phyloP scores from a whole-genome alignment of 2,113 vertebrate genomes.

The Syngnathus scovelli region DNA sequence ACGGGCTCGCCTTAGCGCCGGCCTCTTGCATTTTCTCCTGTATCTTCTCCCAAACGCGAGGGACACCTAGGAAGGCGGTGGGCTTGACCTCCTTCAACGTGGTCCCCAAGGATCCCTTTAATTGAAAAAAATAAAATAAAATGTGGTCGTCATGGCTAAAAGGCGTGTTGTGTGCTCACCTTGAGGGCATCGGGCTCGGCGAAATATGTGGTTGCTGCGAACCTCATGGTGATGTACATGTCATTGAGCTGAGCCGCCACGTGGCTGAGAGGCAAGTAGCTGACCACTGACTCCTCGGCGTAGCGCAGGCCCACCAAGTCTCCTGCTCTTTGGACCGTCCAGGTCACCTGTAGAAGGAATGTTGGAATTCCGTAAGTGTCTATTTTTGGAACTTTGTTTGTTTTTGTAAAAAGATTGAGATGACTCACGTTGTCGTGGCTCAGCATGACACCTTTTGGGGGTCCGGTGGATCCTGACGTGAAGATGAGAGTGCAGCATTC shows the following conservation, averaged over 20 bases:
- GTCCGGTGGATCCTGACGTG: slow-evolving; percentile 72
- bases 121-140: background rate
- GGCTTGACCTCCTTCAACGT: slow-evolving; percentile 62
- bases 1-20: slow-evolving; percentile 53
- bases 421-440: slow-evolving; percentile 77
- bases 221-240: slow-evolving; percentile 64
- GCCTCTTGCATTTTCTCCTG: slow-evolving; percentile 69
- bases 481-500: slow-evolving; percentile 77
- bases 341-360: slow-evolving; percentile 60
- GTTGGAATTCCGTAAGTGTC: background rate
- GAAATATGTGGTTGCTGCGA: slow-evolving; percentile 61
- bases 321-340: slow-evolving; percentile 50
- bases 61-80: slow-evolving; percentile 68
- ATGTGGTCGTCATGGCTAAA: background rate
- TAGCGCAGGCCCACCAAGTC: background rate
- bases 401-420: background rate
- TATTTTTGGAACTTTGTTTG: background rate
- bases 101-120: slow-evolving; percentile 64
- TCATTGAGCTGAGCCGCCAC: slow-evolving; percentile 74
- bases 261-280: slow-evolving; percentile 74
- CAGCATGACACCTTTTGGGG: slow-evolving; percentile 76
- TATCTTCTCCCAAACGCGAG: slow-evolving; percentile 79
- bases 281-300: slow-evolving; percentile 46
- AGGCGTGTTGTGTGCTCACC: slow-evolving; percentile 43
- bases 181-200: slow-evolving; percentile 74